phyloP scores from a whole-genome alignment of 2,888 invertebrate species.

The Thumatha senex region DNA sequence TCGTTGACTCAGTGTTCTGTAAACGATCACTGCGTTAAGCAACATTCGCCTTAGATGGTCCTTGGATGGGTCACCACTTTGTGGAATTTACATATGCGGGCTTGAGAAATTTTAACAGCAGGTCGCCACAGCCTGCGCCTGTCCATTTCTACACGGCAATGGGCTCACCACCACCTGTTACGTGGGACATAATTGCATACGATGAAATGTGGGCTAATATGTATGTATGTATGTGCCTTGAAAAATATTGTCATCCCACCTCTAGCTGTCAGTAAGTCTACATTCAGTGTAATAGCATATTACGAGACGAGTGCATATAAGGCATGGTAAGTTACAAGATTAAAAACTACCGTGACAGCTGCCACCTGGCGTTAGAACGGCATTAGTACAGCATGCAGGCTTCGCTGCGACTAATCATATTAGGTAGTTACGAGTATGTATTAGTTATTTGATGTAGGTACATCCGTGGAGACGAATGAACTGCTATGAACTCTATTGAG shows the following conservation, averaged over 20 bases:
- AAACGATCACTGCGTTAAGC: too few relatives aligned
- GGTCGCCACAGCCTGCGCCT: too few relatives aligned
- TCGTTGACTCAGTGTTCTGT: too few relatives aligned
- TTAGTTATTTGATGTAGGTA: constrained; percentile 24
- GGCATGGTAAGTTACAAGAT: constrained; percentile 78
- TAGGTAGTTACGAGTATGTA: constrained; percentile 17
- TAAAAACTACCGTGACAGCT: constrained; percentile 76
- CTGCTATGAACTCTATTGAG: constrained; percentile 5
- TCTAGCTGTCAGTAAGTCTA: constrained; percentile 41
- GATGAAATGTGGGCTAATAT: too few relatives aligned
- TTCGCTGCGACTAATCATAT: constrained; percentile 31
- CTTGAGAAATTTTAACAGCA: too few relatives aligned
- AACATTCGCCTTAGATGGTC: too few relatives aligned
- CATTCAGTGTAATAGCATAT: constrained; percentile 67
- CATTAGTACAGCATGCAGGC: constrained; percentile 55
- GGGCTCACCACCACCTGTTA: too few relatives aligned
- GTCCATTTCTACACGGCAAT: too few relatives aligned
- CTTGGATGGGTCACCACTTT: too few relatives aligned
- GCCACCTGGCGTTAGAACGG: constrained; percentile 72
- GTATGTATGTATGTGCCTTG: too few relatives aligned
- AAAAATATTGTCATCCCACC: not conserved
- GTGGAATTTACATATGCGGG: too few relatives aligned
- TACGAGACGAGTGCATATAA: constrained; percentile 74
- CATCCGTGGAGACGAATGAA: constrained; percentile 11
- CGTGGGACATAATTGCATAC: too few relatives aligned